phyloP scores from a whole-genome alignment of 2,888 invertebrate genomes.

The Adela reaumurella region DNA sequence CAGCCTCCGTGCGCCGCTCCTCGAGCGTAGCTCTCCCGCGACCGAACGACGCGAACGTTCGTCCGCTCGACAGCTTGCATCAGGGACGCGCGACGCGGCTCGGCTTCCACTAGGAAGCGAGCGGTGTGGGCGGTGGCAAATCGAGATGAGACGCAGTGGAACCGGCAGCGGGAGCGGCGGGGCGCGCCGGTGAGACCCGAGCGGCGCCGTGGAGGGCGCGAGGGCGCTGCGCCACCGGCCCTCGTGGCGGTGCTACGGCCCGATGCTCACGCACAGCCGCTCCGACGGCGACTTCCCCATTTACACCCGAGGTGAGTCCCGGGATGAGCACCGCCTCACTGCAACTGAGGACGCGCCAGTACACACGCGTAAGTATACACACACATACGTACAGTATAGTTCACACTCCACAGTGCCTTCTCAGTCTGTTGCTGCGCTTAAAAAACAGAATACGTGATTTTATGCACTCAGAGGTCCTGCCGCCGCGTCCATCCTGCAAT shows the following conservation, averaged over 20 bases:
- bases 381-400: too few species aligned
- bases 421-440: too few species aligned
- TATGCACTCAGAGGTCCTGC: too few species aligned
- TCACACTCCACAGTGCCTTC: too few species aligned
- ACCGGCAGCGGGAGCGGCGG: slow-evolving; percentile 18
- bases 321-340: too few species aligned
- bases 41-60: slow-evolving; percentile 1
- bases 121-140: not conserved
- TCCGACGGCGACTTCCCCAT: slow-evolving; percentile 84
- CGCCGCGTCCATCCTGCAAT: too few species aligned
- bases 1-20: slow-evolving; percentile 40
- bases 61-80: slow-evolving; percentile 1
- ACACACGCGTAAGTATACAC: too few species aligned
- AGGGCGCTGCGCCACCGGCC: slow-evolving; percentile 47
- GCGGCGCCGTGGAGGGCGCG: slow-evolving; percentile 50
- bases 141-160: not conserved
- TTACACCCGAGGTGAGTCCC: slow-evolving; percentile 73
- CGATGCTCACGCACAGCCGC: slow-evolving; percentile 80
- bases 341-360: too few species aligned
- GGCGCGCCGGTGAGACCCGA: slow-evolving; percentile 28
- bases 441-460: too few species aligned
- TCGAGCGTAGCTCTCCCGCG: slow-evolving; percentile 24
- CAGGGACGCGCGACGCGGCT: slow-evolving; percentile 1
- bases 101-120: slow-evolving; percentile 1
- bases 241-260: slow-evolving; percentile 63